Conservation (phyloP, 2,888 invertebrate genomes). For the Chydorus sphaericus region DNA sequence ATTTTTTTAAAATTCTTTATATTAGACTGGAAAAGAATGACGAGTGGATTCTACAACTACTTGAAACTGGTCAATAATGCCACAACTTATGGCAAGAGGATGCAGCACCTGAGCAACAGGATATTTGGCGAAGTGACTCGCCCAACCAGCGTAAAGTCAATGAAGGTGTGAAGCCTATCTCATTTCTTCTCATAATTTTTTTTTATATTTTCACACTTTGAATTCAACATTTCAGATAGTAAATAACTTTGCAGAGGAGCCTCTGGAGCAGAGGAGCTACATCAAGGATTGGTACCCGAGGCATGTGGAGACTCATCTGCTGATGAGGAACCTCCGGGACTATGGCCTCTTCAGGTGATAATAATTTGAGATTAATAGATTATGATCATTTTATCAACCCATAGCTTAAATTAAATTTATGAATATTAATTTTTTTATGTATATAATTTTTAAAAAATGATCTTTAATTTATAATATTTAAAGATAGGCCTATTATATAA, state of each 20-base stretch:
- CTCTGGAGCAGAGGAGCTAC: too few relatives aligned
- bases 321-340: conserved; percentile 55
- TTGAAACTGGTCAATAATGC: conserved; percentile 47
- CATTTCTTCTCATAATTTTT: background rate
- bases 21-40: too few relatives aligned
- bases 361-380: background rate
- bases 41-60: conserved; percentile 44
- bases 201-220: background rate
- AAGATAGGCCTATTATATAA: background rate
- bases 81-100: conserved; percentile 66
- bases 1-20: too few relatives aligned
- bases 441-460: too few relatives aligned
- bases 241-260: conserved; percentile 58
- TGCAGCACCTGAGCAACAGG: conserved; percentile 69
- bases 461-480: background rate
- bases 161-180: conserved; percentile 36
- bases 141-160: conserved; percentile 54
- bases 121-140: conserved; percentile 79
- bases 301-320: conserved; percentile 53
- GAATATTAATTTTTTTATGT: background rate
- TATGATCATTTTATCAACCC: too few relatives aligned
- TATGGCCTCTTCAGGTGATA: conserved; percentile 55
- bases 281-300: conserved; percentile 74
- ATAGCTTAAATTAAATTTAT: background rate
- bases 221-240: conserved; percentile 42